These are phyloP conservation scores for Alviniconcha marisindica DNA, from an alignment of 1,140 invertebrate genomes.

Conservation along the genomic window DNA sequence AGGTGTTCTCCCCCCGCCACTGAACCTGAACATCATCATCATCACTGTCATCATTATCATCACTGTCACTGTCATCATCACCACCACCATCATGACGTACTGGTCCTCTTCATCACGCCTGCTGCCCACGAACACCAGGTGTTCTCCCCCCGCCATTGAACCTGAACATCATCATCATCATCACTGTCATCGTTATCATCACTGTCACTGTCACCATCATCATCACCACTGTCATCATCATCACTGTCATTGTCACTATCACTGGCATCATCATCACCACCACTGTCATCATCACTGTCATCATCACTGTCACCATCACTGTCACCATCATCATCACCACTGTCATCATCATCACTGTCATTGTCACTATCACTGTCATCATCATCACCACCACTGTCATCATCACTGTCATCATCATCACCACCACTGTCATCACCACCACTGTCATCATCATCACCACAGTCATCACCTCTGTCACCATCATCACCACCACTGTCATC, in stretches of 20 bases:
- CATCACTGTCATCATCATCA: not conserved
- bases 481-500: not conserved
- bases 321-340: slow-evolving; percentile 80
- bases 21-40: slow-evolving; percentile 78
- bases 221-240: slow-evolving; percentile 94
- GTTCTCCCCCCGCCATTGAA: slow-evolving; percentile 94
- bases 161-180: slow-evolving; percentile 68
- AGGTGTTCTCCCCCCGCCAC: slow-evolving; percentile 96
- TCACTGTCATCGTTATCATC: not conserved
- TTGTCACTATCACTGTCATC: not conserved
- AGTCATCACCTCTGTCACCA: not conserved
- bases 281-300: slow-evolving; percentile 98
- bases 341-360: not conserved
- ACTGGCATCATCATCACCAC: slow-evolving; percentile 77
- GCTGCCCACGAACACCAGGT: slow-evolving; percentile 97
- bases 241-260: too few species aligned
- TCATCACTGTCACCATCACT: slow-evolving; percentile 94
- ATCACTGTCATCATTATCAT: not conserved
- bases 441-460: not conserved
- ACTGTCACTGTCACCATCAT: not conserved
- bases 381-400: not conserved
- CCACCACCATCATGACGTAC: slow-evolving; percentile 96
- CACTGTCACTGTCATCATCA: not conserved
- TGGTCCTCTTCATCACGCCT: slow-evolving; percentile 79
- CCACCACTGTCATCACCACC: not conserved